These are phyloP conservation scores for Brachionus rubens DNA, from an alignment of 1,140 invertebrate species.

Conservation along the genomic window DNA sequence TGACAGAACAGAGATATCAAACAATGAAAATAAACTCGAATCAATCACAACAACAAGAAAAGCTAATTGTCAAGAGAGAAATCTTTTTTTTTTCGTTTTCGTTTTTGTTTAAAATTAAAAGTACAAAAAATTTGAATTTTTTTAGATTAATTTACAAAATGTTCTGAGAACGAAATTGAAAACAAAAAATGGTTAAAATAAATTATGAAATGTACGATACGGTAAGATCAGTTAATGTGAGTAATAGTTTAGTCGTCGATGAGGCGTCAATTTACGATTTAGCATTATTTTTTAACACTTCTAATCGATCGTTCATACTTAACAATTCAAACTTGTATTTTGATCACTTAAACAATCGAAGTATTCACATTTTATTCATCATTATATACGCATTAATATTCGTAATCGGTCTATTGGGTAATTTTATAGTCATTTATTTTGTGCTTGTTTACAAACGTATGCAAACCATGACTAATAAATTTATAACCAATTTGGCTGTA, in stretches of 20 bases:
- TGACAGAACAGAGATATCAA: too few species aligned
- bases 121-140: too few species aligned
- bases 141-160: too few species aligned
- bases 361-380: constrained; percentile 3
- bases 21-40: too few species aligned
- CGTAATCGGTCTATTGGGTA: constrained; percentile 10
- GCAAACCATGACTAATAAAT: constrained; percentile 39
- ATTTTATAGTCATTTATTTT: constrained; percentile 41
- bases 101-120: too few species aligned
- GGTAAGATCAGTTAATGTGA: too few species aligned
- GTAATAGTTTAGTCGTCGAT: not conserved
- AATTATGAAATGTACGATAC: too few species aligned
- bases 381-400: constrained; percentile 34
- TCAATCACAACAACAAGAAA: too few species aligned
- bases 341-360: not conserved
- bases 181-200: too few species aligned
- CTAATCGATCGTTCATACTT: not conserved
- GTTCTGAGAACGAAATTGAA: too few species aligned
- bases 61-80: too few species aligned
- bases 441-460: constrained; percentile 29
- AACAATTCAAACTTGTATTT: not conserved
- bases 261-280: not conserved
- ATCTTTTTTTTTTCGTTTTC: too few species aligned
- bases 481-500: constrained; percentile 44
- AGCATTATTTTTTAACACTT: not conserved